Evolutionary conservation across 2,888 invertebrate species (phyloP).

Genomic region (Dioctria linearis): DNA sequence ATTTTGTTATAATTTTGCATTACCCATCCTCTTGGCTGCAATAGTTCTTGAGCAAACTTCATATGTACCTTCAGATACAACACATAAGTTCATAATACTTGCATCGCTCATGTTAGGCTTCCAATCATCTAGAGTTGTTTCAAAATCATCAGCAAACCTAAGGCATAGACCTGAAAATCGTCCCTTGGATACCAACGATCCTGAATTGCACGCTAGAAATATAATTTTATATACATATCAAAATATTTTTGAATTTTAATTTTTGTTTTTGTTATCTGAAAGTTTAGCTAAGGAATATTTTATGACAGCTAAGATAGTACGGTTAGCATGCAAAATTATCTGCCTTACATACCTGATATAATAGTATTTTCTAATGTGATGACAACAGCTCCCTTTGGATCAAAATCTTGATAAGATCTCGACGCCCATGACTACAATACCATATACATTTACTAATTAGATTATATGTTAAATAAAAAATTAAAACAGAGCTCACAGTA

Average conservation of each 20-base stretch:
- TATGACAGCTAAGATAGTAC: no score
- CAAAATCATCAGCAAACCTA: constrained; percentile 97
- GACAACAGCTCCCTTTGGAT: constrained; percentile 92
- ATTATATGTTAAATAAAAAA: constrained; percentile 20
- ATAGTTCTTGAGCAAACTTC: constrained; percentile 89
- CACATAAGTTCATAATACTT: constrained; percentile 90
- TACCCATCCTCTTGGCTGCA: constrained; percentile 86
- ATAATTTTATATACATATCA: no score
- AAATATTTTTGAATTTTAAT: no score
- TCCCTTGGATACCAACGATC: constrained; percentile 95
- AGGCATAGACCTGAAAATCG: constrained; percentile 92
- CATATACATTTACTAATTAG: constrained; percentile 30
- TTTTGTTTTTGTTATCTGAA: no score
- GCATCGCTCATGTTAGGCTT: constrained; percentile 89
- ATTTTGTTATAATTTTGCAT: constrained; percentile 20
- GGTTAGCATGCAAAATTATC: no score
- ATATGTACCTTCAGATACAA: constrained; percentile 99
- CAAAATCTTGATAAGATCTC: constrained; percentile 80
- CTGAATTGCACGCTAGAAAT: constrained; percentile 90
- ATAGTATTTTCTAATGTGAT: constrained; percentile 97
- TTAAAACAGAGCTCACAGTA: constrained; percentile 69
- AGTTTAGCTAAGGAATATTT: no score
- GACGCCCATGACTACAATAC: constrained; percentile 76
- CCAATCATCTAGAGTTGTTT: constrained; percentile 97
- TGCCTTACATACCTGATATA: constrained; percentile 72